Evolutionary conservation across 2,797 vertebrate species (phyloP).

Genomic region (Diplodus sargus): DNA sequence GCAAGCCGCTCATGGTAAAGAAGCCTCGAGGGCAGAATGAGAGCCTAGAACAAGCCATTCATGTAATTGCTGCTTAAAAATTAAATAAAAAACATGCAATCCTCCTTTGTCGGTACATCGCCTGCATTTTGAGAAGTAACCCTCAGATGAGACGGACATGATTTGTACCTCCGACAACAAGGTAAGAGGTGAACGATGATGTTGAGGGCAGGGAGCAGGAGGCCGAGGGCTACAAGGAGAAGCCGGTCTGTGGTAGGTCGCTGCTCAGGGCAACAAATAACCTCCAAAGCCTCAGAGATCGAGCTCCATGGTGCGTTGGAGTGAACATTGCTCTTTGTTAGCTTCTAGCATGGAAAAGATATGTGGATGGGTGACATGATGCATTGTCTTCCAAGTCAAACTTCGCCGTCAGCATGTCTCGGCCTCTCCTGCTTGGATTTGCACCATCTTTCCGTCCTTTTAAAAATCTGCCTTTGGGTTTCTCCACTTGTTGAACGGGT

Average conservation of each 20-base stretch:
- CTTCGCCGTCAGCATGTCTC: too few species aligned
- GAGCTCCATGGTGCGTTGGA: neutral
- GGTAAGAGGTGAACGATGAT: neutral
- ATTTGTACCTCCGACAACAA: neutral
- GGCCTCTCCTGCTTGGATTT: too few species aligned
- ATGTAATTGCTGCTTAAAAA: slow-evolving; percentile 7
- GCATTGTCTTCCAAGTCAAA: too few species aligned
- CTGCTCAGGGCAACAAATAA: neutral
- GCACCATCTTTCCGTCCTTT: too few species aligned
- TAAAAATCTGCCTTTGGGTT: too few species aligned
- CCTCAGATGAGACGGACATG: neutral
- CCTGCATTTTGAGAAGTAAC: neutral
- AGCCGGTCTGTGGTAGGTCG: slow-evolving; percentile 17
- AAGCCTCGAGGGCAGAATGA: slow-evolving; percentile 8
- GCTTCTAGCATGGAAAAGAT: neutral
- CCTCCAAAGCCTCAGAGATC: neutral
- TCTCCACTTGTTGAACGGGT: too few species aligned
- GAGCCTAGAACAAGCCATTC: neutral
- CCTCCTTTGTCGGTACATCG: neutral
- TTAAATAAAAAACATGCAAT: neutral
- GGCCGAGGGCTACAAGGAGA: slow-evolving; percentile 1
- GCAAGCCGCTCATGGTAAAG: slow-evolving; percentile 21
- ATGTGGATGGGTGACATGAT: neutral
- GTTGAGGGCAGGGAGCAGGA: neutral
- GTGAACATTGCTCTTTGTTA: neutral